Evolutionary conservation across 2,888 invertebrate genomes (phyloP).

Genomic region (Epinotia demarniana): DNA sequence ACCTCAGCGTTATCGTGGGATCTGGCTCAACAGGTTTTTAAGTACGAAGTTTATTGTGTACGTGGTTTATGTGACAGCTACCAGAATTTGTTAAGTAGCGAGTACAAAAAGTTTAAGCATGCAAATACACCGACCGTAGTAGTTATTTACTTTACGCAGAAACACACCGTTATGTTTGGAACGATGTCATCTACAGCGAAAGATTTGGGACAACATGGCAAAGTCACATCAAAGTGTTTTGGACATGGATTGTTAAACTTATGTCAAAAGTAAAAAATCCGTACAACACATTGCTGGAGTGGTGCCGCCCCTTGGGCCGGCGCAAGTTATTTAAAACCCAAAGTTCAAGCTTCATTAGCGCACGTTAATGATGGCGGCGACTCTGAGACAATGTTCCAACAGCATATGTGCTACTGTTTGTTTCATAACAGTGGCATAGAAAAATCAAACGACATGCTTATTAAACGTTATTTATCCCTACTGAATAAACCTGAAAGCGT

Average conservation of each 20-base stretch:
- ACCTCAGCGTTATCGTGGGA: slow-evolving; percentile 70
- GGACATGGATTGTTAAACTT: slow-evolving; percentile 74
- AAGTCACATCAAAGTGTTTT: slow-evolving; percentile 70
- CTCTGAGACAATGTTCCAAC: slow-evolving; percentile 65
- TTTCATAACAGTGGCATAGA: slow-evolving; percentile 57
- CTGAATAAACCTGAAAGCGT: slow-evolving; percentile 8
- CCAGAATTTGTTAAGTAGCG: slow-evolving; percentile 71
- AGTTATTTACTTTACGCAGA: slow-evolving; percentile 51
- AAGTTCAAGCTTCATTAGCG: slow-evolving; percentile 83
- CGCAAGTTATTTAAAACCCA: slow-evolving; percentile 80
- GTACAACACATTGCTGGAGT: slow-evolving; percentile 58
- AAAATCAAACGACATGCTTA: slow-evolving; percentile 52
- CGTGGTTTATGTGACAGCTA: slow-evolving; percentile 71
- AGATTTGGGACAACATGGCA: slow-evolving; percentile 59
- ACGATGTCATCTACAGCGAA: slow-evolving; percentile 43
- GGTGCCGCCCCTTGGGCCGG: slow-evolving; percentile 72
- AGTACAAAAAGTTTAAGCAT: slow-evolving; percentile 61
- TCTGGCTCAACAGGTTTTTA: slow-evolving; percentile 72
- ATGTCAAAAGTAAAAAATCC: slow-evolving; percentile 76
- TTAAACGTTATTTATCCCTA: slow-evolving; percentile 27
- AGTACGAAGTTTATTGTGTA: slow-evolving; percentile 71
- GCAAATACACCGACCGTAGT: slow-evolving; percentile 48
- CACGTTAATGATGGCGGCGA: slow-evolving; percentile 81
- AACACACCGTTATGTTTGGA: slow-evolving; percentile 48
- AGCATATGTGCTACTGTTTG: slow-evolving; percentile 59